Base-by-base conservation (phyloP, 2,888 invertebrate genomes). In the Tubulanus polymorphus region DNA sequence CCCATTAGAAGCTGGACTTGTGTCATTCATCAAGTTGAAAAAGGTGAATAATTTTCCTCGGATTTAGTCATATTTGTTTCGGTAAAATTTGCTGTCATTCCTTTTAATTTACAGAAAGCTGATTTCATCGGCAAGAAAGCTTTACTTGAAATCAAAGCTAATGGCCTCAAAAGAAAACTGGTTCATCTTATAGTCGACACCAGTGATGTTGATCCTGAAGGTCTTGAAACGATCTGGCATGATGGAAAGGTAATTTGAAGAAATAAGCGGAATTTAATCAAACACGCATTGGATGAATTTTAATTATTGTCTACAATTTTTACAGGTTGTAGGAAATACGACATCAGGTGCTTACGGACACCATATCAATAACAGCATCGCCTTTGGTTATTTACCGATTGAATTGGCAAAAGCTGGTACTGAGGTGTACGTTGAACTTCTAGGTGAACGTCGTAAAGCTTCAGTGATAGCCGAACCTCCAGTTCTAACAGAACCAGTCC, bases 1-100 rank as follows among this genome's bases (percentile, higher is more conserved):
- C 61, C 80, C 80, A 15, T 66, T 75, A 50, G 80, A 81, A 64
- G 79, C 80, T 29, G 81, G 80, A n/a, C 65, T 82, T 12, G 73
- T 68, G 46, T 56, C 61, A 32, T 76, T 79, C 57, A 66, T 81
- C 20, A 69, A 72, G 47, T 54, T 72, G 52, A 66, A 74, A 12
- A 80, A 80, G 62, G 73, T 72, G 54, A 27, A 53, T 47, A 28
- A 48, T 6, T 15, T 3, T 23, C 3, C 12, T 26, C 15, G 15
- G 23, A 10, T 10, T 26, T 15, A 15, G 15, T 8, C 8, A 53
- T 18, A 53, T 18, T 10, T 5, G 26, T 25, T 29, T 6, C 26
- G 25, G 15, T 3, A 12, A 53, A 23, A 15, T 23, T 32, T 26
- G 28, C 8, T 6, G n/a, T 23, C 6, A 55, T 53, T 8, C 5